Percentiles rank a stretch among this genome's conserved stretches.
phyloP scores from a whole-genome alignment of 2,797 vertebrate species.

The Tragelaphus eurycerus region DNA sequence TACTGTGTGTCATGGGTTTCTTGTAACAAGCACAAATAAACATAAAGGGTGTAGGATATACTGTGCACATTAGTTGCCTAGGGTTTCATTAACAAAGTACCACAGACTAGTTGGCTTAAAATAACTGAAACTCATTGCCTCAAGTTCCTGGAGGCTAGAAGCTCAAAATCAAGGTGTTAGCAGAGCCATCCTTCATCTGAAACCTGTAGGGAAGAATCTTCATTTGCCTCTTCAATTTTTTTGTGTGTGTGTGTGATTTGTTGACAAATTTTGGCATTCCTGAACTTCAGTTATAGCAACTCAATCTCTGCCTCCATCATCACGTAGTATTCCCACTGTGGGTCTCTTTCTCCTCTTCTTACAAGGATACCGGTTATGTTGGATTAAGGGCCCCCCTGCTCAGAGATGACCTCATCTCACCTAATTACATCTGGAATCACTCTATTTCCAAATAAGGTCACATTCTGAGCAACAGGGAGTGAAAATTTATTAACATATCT shows the following conservation, averaged over 20 bases:
- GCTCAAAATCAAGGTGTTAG: not conserved
- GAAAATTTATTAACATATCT: not conserved
- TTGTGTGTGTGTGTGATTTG: not conserved
- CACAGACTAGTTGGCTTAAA: fast-evolving
- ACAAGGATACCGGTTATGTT: not conserved
- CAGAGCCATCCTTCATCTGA: not conserved
- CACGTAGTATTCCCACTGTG: not conserved
- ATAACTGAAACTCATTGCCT: not conserved
- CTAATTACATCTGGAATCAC: not conserved
- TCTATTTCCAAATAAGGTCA: not conserved
- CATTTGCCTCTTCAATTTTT: not conserved
- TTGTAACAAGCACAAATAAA: not conserved
- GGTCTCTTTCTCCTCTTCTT: not conserved
- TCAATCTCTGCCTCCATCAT: not conserved
- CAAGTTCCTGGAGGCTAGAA: not conserved
- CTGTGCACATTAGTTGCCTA: not conserved
- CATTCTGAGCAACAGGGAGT: not conserved
- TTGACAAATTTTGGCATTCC: not conserved
- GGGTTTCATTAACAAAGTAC: not conserved
- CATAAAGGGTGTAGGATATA: not conserved
- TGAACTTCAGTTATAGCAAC: not conserved
- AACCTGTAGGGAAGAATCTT: fast-evolving
- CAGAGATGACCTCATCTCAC: not conserved
- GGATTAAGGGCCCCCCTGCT: not conserved
- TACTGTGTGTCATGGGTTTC: fast-evolving